Conservation (phyloP, 2,888 invertebrate species). For the Torymus tubicola region DNA sequence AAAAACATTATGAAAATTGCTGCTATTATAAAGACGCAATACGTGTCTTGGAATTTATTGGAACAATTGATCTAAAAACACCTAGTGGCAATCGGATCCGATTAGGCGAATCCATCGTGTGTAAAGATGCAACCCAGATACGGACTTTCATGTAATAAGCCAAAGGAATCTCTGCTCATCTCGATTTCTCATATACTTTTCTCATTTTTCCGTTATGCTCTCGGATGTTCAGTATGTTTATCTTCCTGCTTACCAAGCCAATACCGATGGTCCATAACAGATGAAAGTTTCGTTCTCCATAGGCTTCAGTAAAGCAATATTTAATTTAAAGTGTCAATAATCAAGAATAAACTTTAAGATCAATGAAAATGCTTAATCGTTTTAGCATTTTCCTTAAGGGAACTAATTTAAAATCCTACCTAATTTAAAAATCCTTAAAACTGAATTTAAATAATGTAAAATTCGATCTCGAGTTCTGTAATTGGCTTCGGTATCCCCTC, state of each 20-base stretch:
- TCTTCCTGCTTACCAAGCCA: not conserved
- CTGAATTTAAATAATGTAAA: too few species aligned
- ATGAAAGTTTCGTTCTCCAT: too few species aligned
- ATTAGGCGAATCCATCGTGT: constrained; percentile 48
- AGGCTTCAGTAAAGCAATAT: too few species aligned
- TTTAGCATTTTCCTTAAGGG: too few species aligned
- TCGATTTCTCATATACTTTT: constrained; percentile 38
- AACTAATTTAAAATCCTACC: too few species aligned
- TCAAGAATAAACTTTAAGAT: too few species aligned
- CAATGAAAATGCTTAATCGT: too few species aligned
- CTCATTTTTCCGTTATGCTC: constrained; percentile 26
- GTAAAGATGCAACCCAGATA: constrained; percentile 52
- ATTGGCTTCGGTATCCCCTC: not conserved
- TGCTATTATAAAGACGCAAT: not conserved
- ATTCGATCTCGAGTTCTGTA: too few species aligned
- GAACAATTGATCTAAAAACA: constrained; percentile 45
- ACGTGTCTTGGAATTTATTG: constrained; percentile 17
- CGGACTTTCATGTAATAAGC: constrained; percentile 42
- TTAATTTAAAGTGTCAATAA: too few species aligned
- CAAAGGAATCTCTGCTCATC: constrained; percentile 24
- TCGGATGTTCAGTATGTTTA: constrained; percentile 22
- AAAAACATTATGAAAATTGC: not conserved
- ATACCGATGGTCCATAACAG: not conserved
- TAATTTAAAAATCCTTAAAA: too few species aligned
- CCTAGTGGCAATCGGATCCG: constrained; percentile 15